Conservation (phyloP, 2,888 invertebrate species). For the Muscina levida region DNA sequence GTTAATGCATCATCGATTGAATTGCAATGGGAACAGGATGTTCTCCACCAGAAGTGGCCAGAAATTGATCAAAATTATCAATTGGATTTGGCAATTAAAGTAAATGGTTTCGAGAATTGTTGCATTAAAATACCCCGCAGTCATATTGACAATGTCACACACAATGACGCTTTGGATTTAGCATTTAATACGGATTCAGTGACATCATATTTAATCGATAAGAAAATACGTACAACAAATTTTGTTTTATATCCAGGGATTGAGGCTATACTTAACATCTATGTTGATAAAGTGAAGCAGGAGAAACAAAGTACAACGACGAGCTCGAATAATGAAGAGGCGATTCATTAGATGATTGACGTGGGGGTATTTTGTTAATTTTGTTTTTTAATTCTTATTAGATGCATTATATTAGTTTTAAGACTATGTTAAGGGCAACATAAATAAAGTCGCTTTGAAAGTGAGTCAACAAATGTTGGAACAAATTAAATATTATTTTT, state of each 20-base stretch:
- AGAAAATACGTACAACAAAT: constrained; percentile 76
- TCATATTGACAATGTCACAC: constrained; percentile 81
- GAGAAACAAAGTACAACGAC: constrained; percentile 58
- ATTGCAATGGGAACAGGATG: constrained; percentile 85
- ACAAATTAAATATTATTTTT: no score
- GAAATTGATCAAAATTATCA: constrained; percentile 85
- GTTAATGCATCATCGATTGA: constrained; percentile 80
- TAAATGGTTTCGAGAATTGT: constrained; percentile 81
- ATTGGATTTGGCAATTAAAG: constrained; percentile 84
- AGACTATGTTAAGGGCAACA: neutral
- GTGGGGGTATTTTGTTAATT: neutral
- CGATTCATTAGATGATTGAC: constrained; percentile 45
- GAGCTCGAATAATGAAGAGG: constrained; percentile 61
- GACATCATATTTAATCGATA: constrained; percentile 76
- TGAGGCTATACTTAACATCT: constrained; percentile 78
- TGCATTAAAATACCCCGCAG: constrained; percentile 81
- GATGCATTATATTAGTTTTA: neutral
- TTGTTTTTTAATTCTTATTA: neutral
- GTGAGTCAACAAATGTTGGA: no score
- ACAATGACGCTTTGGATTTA: constrained; percentile 81
- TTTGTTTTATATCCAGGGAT: constrained; percentile 79
- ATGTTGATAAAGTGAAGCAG: constrained; percentile 74
- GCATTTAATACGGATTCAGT: constrained; percentile 80
- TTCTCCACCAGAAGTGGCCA: constrained; percentile 90
- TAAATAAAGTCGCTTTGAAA: neutral